phyloP scores from a whole-genome alignment of 2,888 invertebrate genomes.

The Chirona hameri region DNA sequence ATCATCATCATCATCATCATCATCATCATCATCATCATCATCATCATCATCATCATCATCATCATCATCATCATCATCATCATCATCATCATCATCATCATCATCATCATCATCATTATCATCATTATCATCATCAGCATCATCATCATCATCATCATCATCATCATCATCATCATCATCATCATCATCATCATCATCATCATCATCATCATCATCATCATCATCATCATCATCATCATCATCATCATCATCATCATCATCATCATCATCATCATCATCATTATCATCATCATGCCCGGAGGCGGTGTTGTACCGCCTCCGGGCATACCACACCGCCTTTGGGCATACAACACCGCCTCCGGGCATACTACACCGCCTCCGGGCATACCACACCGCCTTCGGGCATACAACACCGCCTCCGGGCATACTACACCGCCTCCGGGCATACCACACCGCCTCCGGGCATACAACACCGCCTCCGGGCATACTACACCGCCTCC shows the following conservation, averaged over 20 bases:
- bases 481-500: too few species aligned
- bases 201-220: neutral
- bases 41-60: neutral
- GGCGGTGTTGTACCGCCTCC: too few species aligned
- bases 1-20: neutral
- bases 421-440: too few species aligned
- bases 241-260: conserved; percentile 1
- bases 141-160: too few species aligned
- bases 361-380: too few species aligned
- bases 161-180: neutral
- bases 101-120: neutral
- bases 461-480: too few species aligned
- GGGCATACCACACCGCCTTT: too few species aligned
- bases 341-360: too few species aligned
- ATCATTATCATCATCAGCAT: too few species aligned
- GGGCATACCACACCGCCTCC: too few species aligned
- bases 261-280: neutral
- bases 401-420: too few species aligned
- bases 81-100: neutral
- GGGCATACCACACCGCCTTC: too few species aligned
- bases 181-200: neutral
- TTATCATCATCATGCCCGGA: neutral
- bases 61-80: neutral
- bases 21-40: neutral
- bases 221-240: neutral